Evolutionary conservation across 2,113 vertebrate species (phyloP).

Genomic region (Rhynchomys soricoides): DNA sequence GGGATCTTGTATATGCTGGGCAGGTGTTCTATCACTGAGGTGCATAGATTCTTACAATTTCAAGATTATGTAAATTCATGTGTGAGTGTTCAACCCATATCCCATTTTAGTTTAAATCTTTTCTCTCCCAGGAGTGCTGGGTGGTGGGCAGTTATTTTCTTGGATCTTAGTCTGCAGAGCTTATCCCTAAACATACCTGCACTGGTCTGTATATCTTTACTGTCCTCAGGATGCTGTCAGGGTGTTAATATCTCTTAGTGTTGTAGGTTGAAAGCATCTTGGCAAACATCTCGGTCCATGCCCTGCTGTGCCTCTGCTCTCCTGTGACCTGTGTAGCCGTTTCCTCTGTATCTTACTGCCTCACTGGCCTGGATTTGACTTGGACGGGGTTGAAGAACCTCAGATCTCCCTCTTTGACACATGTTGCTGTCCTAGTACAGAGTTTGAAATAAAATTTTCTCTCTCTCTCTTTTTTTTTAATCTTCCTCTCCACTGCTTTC

Average conservation of each 20-base stretch:
- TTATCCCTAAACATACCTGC: background rate
- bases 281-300: background rate
- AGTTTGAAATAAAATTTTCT: background rate
- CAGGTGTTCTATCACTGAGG: background rate
- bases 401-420: background rate
- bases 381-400: background rate
- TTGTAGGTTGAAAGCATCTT: background rate
- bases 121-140: background rate
- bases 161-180: background rate
- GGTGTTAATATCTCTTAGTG: background rate
- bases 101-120: conserved; percentile 26
- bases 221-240: background rate
- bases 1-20: background rate
- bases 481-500: background rate
- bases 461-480: background rate
- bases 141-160: background rate
- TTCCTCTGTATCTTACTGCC: conserved; percentile 38
- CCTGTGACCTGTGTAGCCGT: background rate
- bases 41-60: background rate
- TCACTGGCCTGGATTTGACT: background rate
- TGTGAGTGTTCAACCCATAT: background rate
- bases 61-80: background rate
- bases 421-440: background rate
- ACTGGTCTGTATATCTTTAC: background rate
- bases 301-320: background rate